Conservation (phyloP, 2,113 vertebrate genomes). For the Colistium nudipinnis region DNA sequence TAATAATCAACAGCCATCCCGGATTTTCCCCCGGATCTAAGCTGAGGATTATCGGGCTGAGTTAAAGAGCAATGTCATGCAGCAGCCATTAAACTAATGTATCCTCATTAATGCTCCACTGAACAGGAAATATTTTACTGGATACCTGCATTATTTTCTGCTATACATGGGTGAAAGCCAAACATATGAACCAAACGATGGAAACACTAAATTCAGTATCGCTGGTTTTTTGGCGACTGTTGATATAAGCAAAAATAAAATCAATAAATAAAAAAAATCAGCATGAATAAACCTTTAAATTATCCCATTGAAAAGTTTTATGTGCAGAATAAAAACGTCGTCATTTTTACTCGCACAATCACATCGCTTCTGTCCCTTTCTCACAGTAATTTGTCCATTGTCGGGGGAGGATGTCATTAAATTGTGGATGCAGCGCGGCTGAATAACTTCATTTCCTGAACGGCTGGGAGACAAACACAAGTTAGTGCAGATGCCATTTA, state of each 20-base stretch:
- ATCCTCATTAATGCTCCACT: constrained; percentile 4
- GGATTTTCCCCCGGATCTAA: too few species aligned
- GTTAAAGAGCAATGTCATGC: constrained; percentile 11
- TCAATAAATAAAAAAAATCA: neutral
- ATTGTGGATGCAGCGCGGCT: neutral
- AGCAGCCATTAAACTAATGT: constrained; percentile 28
- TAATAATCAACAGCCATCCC: too few species aligned
- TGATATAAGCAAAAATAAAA: neutral
- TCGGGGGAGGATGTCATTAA: neutral
- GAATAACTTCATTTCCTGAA: neutral
- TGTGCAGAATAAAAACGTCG: neutral
- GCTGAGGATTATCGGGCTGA: constrained; percentile 17
- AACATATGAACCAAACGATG: neutral
- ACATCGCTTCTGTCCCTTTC: neutral
- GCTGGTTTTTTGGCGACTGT: neutral
- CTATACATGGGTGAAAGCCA: neutral
- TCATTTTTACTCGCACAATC: neutral
- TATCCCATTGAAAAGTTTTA: neutral
- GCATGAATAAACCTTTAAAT: neutral
- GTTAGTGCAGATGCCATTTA: neutral
- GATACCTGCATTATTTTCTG: neutral
- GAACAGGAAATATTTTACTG: constrained; percentile 1
- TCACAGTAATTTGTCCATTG: neutral
- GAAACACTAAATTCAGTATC: neutral
- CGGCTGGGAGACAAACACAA: constrained; percentile 1